phyloP scores from a whole-genome alignment of 2,888 invertebrate species.

The Tenthredo amoena region DNA sequence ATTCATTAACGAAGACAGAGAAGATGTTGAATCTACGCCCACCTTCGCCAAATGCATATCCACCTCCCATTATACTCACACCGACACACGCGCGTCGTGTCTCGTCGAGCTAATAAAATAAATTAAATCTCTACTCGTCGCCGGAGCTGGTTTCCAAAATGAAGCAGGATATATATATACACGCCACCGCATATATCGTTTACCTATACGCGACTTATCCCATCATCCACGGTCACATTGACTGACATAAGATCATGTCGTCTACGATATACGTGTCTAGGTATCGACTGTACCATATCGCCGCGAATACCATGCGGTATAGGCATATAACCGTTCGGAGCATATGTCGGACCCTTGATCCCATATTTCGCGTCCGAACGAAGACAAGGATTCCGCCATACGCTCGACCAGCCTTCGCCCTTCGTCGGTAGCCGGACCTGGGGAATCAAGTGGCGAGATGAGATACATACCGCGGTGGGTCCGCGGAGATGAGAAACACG shows the following conservation, averaged over 20 bases:
- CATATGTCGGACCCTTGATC: background rate
- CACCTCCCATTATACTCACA: background rate
- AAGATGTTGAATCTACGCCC: conserved; percentile 21
- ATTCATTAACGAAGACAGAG: background rate
- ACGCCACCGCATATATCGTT: background rate
- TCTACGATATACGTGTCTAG: no score
- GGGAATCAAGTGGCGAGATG: background rate
- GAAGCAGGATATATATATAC: background rate
- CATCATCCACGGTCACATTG: conserved; percentile 2
- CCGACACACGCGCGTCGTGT: background rate
- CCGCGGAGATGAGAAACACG: conserved; percentile 13
- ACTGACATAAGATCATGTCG: background rate
- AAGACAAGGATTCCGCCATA: background rate
- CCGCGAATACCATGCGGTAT: background rate
- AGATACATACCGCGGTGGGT: conserved; percentile 4
- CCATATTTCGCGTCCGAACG: background rate
- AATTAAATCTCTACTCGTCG: background rate
- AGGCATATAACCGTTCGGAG: no score
- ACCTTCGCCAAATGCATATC: background rate
- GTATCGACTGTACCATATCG: background rate
- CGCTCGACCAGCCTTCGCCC: background rate
- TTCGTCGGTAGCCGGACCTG: background rate
- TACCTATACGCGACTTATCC: background rate
- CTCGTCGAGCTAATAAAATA: background rate
- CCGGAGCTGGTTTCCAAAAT: background rate